Percentiles rank a stretch among this genome's conserved stretches.
Evolutionary conservation across 2,113 vertebrate genomes (phyloP).

Genomic region (Peromyscus maniculatus): DNA sequence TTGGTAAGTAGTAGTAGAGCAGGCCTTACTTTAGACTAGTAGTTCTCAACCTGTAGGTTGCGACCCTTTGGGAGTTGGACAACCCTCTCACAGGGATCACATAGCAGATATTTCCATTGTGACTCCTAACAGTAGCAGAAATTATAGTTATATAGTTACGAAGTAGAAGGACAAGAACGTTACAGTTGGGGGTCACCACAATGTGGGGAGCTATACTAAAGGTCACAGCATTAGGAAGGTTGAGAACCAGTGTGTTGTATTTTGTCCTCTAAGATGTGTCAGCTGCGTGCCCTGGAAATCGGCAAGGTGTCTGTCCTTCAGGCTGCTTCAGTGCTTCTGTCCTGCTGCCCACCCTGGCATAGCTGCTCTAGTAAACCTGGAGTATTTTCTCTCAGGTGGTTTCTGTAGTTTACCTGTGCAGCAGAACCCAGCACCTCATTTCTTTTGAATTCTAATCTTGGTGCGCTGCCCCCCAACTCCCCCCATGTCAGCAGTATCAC

Average conservation of each 20-base stretch:
- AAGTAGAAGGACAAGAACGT: background rate
- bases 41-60: background rate
- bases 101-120: background rate
- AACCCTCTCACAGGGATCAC: background rate
- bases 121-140: background rate
- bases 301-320: background rate
- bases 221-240: background rate
- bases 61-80: background rate
- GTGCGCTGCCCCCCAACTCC: background rate
- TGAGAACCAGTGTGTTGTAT: background rate
- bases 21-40: background rate
- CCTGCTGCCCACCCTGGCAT: background rate
- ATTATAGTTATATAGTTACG: background rate
- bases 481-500: background rate
- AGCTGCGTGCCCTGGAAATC: background rate
- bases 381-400: background rate
- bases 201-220: background rate
- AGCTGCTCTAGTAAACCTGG: background rate
- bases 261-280: background rate
- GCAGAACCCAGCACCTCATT: background rate
- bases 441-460: background rate
- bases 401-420: background rate
- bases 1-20: background rate
- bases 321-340: background rate
- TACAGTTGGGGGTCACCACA: background rate